Evolutionary conservation across 2,797 vertebrate species (phyloP).

Genomic region (Poeciliopsis gracilis): DNA sequence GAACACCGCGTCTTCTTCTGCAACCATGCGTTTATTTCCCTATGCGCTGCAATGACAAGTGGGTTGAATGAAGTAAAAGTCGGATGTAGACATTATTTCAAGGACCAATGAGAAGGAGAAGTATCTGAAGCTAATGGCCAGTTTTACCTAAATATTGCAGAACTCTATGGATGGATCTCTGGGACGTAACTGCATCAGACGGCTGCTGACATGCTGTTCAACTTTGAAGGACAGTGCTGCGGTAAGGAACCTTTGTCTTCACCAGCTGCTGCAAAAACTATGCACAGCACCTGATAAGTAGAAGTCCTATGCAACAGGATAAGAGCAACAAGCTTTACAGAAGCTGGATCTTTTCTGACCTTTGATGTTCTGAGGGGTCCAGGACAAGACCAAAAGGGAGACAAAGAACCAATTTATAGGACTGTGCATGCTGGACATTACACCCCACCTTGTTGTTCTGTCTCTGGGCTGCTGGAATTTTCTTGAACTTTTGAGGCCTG

Average conservation of each 20-base stretch:
- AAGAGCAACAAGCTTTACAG: neutral
- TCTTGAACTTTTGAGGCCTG: slow-evolving; percentile 4
- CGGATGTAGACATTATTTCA: slow-evolving; percentile 36
- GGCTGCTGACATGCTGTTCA: neutral
- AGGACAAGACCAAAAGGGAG: slow-evolving; percentile 27
- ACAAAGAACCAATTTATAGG: slow-evolving; percentile 1
- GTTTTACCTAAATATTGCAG: slow-evolving; percentile 69
- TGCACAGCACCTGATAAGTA: slow-evolving; percentile 22
- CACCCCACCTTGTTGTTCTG: neutral
- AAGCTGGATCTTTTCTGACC: slow-evolving; percentile 30
- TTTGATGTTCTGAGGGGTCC: neutral
- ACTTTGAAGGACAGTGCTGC: slow-evolving; percentile 12
- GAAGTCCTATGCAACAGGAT: slow-evolving; percentile 31
- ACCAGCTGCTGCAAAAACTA: slow-evolving; percentile 30
- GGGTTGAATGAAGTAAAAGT: slow-evolving; percentile 23
- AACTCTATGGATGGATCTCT: slow-evolving; percentile 29
- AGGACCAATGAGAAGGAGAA: slow-evolving; percentile 19
- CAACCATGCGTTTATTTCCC: neutral
- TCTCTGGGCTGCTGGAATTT: slow-evolving; percentile 13
- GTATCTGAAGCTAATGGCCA: slow-evolving; percentile 9
- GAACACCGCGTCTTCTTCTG: neutral
- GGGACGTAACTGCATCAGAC: slow-evolving; percentile 18
- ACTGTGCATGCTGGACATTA: neutral
- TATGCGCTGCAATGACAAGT: slow-evolving; percentile 18
- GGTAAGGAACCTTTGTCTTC: slow-evolving; percentile 39